Conservation (phyloP, 2,888 invertebrate species). For the Gastracanthus pulcherrimus region DNA sequence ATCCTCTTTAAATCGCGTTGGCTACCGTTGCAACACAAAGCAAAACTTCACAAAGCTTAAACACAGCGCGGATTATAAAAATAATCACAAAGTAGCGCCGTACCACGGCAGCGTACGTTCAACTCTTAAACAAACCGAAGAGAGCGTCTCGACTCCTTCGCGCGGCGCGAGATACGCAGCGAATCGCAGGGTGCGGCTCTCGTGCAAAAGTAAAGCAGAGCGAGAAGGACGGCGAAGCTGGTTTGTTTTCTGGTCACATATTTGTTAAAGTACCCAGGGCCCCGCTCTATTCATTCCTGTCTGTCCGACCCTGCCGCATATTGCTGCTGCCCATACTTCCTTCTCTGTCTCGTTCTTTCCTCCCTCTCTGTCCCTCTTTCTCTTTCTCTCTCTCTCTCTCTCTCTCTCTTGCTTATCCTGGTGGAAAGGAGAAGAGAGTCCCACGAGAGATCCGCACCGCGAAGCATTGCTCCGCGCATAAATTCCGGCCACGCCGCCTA, state of each 20-base stretch:
- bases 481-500: constrained; percentile 66
- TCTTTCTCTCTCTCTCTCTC: constrained; percentile 50
- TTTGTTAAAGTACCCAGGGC: constrained; percentile 73
- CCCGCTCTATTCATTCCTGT: constrained; percentile 73
- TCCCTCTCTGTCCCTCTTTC: too few species aligned
- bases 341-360: neutral
- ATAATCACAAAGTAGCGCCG: neutral
- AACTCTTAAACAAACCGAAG: neutral
- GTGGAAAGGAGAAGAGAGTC: constrained; percentile 16
- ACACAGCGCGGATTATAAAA: constrained; percentile 19
- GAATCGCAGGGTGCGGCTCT: too few species aligned
- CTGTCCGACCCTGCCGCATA: constrained; percentile 58
- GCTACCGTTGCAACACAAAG: neutral
- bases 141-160: neutral
- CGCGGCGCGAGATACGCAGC: too few species aligned
- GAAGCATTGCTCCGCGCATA: constrained; percentile 63
- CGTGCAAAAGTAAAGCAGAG: neutral
- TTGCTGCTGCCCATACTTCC: too few species aligned
- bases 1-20: neutral
- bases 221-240: constrained; percentile 32
- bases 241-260: constrained; percentile 75
- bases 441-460: constrained; percentile 33
- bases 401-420: constrained; percentile 1
- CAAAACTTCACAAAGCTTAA: neutral
- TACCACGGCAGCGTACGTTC: neutral